Base-by-base conservation (phyloP, 2,113 vertebrate species). In the Typhlomys cinereus region DNA sequence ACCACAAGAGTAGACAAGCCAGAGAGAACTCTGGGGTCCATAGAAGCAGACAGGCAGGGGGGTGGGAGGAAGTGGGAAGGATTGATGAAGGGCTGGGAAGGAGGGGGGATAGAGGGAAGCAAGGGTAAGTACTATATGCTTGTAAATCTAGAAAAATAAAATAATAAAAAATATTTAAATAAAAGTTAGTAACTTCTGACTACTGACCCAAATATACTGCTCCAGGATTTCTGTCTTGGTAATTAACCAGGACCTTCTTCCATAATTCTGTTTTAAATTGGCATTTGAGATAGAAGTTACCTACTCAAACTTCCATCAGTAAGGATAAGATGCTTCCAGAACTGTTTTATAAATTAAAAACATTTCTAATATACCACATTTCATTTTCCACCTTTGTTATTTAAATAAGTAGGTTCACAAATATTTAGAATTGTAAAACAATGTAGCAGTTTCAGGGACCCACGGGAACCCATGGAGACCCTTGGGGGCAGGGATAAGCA, bases 291-390 rank as follows among this genome's bases (percentile, higher is more conserved):
- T 18, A 87, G 5, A 93, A 66, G 71, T 83, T 94, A 89, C 34
- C 31, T 83, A 57, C 90, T 81, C 20, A 20, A 96, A 95, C 66
- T 66, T 93, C 4, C n/a, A 87, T 84, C 25, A 78, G 11, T 67
- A 20, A 92, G 3, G 50, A 36, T 23, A 23, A 89, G 8, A 91
- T 66, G 31, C 41, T 82, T 85, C 54, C 57, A 80, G n/a, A 67
- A 75, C 59, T 61, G 23, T 89, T 73, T 46, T 88, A 66, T 62
- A 73, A 59, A 92, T 70, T 88, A 83, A 80, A 57, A 88, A 88
- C 23, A 83, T 67, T 71, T 93, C 1, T 46, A 90, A 76, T 54
- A 64, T 69, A n/a, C n/a, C n/a, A n/a, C n/a, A 29, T 59, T 89
- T 92, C 52, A 48, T 78, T 84, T 89, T 70, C 54, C 3, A 23